Base-by-base conservation (phyloP, 2,888 invertebrate genomes). In the Ormyrus nitidulus region DNA sequence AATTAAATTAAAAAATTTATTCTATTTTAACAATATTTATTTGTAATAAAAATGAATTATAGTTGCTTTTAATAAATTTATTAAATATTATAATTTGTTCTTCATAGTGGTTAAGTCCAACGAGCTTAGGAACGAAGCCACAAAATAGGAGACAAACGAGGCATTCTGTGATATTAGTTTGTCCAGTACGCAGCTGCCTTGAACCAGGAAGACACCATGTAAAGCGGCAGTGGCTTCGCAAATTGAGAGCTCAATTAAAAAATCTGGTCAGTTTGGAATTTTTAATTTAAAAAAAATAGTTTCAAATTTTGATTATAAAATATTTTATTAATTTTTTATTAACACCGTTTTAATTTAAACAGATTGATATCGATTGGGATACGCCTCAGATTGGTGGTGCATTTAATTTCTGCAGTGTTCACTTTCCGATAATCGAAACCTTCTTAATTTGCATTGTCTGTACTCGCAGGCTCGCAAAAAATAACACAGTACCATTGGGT, bases 361-460 rank as follows among this genome's bases (percentile, higher is more conserved):
- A 91, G 91, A 87, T 91, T 75, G 90, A 90, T 54, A 90, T 91
- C 71, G 90, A 91, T 81, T 91, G 90, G 90, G 91, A 91, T 86
- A 82, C 90, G 89, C 64, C 90, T 89, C 73, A 82, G 73, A 49
- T 44, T 82, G 11, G 69, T 79, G 69, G 70, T 34, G 34, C 79
- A 1, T 82, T 34, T 34, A 34, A 34, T 34, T 34, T 82, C n/a
- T 90, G 96, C 89, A 93, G 92, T 48, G 92, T 92, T 80, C 96
- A 96, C 91, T 93, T 95, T 89, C 92, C 93, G 44, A 92, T 93
- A 82, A 93, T 96, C 56, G 94, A 94, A 82, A 94, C 94, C 88
- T 94, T 95, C 72, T 93, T 95, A 91, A 94, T 94, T 2, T 97
- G 96, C 90, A 94, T 93, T 2, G 92, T 96, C 83, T 97, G 96